These are phyloP conservation scores for Cantharis lateralis DNA, from an alignment of 2,888 invertebrate genomes.

Conservation along the genomic window DNA sequence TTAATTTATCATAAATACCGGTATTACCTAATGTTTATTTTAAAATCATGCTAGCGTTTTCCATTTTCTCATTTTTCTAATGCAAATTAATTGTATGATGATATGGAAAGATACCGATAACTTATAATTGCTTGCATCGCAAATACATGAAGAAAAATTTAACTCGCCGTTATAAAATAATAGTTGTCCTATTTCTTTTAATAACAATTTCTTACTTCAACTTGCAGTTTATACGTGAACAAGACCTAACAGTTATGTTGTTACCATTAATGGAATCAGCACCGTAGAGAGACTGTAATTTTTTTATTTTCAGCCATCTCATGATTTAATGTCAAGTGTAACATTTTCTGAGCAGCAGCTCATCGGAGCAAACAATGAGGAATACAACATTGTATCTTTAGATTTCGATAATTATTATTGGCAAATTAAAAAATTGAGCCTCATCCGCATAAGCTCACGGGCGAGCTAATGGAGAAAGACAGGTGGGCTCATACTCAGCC, in stretches of 20 bases:
- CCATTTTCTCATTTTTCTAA: not conserved
- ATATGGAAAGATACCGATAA: not conserved
- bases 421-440: too few relatives aligned
- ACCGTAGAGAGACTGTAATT: constrained; percentile 8
- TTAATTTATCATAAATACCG: not conserved
- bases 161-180: not conserved
- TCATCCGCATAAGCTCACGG: too few relatives aligned
- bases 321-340: not conserved
- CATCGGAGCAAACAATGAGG: constrained; percentile 11
- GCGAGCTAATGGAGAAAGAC: too few relatives aligned
- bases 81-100: not conserved
- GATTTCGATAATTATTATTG: not conserved
- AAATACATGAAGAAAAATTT: not conserved
- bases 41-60: not conserved
- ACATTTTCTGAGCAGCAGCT: not conserved
- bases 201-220: not conserved
- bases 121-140: not conserved
- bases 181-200: not conserved
- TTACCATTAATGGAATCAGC: constrained; percentile 10
- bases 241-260: constrained; percentile 19
- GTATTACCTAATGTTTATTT: not conserved
- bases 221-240: constrained; percentile 2
- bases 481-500: too few relatives aligned
- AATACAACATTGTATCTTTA: not conserved
- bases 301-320: not conserved